These are phyloP conservation scores for Volucella bombylans DNA, from an alignment of 2,888 invertebrate species.

Conservation along the genomic window DNA sequence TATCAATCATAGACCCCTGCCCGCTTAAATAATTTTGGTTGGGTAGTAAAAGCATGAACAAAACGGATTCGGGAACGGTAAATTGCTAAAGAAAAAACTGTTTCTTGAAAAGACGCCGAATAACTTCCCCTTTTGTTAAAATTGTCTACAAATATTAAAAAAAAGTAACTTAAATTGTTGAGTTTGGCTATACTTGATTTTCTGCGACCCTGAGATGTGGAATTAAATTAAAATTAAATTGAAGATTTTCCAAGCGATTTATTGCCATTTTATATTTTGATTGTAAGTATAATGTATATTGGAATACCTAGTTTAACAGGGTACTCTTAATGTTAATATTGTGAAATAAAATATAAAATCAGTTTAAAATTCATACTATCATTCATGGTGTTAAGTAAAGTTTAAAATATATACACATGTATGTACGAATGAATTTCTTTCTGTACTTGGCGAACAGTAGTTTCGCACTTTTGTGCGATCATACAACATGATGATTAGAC, in stretches of 20 bases:
- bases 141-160: slow-evolving; percentile 10
- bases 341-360: no score
- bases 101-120: slow-evolving; percentile 59
- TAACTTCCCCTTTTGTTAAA: slow-evolving; percentile 37
- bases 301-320: not conserved
- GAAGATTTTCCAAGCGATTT: slow-evolving; percentile 2
- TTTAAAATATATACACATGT: no score
- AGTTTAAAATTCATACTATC: no score
- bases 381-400: no score
- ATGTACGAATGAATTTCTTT: no score
- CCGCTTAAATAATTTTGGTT: not conserved
- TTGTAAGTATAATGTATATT: slow-evolving; percentile 12
- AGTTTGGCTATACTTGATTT: not conserved
- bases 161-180: slow-evolving; percentile 9
- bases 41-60: slow-evolving; percentile 10
- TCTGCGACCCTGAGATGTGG: slow-evolving; percentile 6
- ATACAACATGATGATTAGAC: no score
- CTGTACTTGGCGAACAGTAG: no score
- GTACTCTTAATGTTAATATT: no score
- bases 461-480: no score
- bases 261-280: not conserved
- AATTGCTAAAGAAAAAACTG: slow-evolving; percentile 51
- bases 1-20: not conserved
- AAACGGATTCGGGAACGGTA: slow-evolving; percentile 57
- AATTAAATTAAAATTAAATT: not conserved